Evolutionary conservation across 2,113 vertebrate species (phyloP).

Genomic region (Misgurnus anguillicaudatus): DNA sequence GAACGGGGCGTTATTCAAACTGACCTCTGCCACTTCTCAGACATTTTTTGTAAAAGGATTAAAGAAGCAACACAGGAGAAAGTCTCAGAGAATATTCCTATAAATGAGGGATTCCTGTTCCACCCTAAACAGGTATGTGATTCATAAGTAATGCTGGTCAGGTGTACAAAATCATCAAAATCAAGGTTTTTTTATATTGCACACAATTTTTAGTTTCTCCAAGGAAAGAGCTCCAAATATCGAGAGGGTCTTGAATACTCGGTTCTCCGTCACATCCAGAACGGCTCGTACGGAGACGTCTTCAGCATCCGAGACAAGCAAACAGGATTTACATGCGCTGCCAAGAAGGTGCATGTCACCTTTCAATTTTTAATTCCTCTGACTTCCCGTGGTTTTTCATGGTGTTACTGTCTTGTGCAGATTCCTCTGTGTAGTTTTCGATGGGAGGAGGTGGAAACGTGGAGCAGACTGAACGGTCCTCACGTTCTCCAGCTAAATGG

Average conservation of each 20-base stretch:
- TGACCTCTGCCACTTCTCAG: constrained; percentile 70
- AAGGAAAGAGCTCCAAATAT: constrained; percentile 80
- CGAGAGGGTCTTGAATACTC: constrained; percentile 85
- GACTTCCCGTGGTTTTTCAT: not conserved
- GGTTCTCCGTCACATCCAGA: constrained; percentile 80
- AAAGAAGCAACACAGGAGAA: constrained; percentile 60
- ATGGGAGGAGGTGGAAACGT: constrained; percentile 85
- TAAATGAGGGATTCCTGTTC: constrained; percentile 87
- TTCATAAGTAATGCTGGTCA: too few species aligned
- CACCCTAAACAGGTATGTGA: constrained; percentile 57
- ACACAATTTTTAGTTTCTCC: constrained; percentile 64
- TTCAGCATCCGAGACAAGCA: constrained; percentile 84
- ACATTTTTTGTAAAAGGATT: constrained; percentile 77
- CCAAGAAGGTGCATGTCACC: constrained; percentile 82
- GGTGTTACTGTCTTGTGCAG: constrained; percentile 61
- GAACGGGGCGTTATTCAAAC: constrained; percentile 80
- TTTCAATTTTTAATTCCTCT: not conserved
- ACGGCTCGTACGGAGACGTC: constrained; percentile 92
- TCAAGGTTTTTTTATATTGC: not conserved
- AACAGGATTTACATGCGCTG: constrained; percentile 88
- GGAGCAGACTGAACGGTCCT: constrained; percentile 80
- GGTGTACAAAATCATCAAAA: not conserved
- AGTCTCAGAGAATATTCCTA: constrained; percentile 50
- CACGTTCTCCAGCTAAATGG: constrained; percentile 89
- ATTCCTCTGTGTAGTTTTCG: constrained; percentile 84